Evolutionary conservation across 2,888 invertebrate genomes (phyloP), one percentile per base, ranked within the genome.

Genomic region (Brassicogethes aeneus): DNA sequence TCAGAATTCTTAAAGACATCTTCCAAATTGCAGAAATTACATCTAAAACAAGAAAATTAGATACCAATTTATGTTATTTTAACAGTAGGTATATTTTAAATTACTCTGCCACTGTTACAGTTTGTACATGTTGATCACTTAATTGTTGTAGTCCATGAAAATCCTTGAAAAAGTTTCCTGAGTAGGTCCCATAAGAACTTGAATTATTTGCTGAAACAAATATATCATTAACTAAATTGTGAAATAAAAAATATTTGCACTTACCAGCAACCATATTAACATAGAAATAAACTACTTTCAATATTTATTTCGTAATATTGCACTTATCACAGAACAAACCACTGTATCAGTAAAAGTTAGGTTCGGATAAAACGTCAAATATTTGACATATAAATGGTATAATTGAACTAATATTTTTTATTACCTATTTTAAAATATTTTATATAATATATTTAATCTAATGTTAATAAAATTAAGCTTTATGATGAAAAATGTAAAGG

Each of bases 141-240:
- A 23, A 10, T 16, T 50, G 47, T 43, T 60, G 60, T 10, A 55
- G 42, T 15, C 56, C 57, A 47, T 60, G 55, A 41, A 56, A 59
- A 48, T 60, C 58, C 17, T 47, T 49, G 38, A 58, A 57, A 47
- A 57, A 58, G 31, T 47, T 52, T 7, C 45, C 15, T n/a, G 39
- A 13, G n/a, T n/a, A n/a, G n/a, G n/a, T n/a, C n/a, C n/a, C n/a
- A n/a, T n/a, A n/a, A n/a, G n/a, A n/a, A n/a, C n/a, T n/a, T n/a
- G n/a, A n/a, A n/a, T n/a, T n/a, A n/a, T n/a, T n/a, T n/a, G n/a
- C n/a, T n/a, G n/a, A n/a, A n/a, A n/a, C n/a, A n/a, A n/a, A n/a
- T n/a, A n/a, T n/a, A n/a, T n/a, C n/a, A n/a, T n/a, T n/a, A n/a
- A n/a, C n/a, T n/a, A n/a, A n/a, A n/a, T n/a, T n/a, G n/a, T n/a